Evolutionary conservation across 1,140 invertebrate species (phyloP).

Genomic region (Formica selysi): DNA sequence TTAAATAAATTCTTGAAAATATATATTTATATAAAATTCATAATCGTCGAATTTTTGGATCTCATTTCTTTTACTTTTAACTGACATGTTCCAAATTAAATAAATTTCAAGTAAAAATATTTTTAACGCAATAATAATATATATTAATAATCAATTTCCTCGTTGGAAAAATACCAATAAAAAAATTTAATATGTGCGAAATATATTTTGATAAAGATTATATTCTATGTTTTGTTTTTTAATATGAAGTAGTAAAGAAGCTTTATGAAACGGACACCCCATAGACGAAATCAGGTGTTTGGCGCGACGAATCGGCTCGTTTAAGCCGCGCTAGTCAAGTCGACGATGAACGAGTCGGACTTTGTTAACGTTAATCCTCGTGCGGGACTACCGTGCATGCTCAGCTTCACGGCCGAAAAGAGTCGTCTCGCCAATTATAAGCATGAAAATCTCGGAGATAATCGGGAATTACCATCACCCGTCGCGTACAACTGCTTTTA

Average conservation of each 20-base stretch:
- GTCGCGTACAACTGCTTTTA: conserved; percentile 18
- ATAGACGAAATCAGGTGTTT: conserved; percentile 65
- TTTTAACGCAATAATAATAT: background rate
- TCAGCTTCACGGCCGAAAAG: conserved; percentile 16
- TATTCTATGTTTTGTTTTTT: background rate
- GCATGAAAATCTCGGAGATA: conserved; percentile 54
- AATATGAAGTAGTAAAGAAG: background rate
- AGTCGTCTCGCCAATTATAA: conserved; percentile 60
- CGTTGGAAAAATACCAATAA: background rate
- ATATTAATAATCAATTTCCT: background rate
- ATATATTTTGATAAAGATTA: conserved; percentile 4
- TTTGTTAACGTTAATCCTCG: conserved; percentile 66
- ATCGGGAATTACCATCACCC: conserved; percentile 59
- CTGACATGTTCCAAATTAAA: background rate
- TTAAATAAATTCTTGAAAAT: too few species aligned
- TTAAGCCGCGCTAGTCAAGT: conserved; percentile 51
- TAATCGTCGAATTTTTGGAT: background rate
- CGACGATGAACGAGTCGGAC: conserved; percentile 42
- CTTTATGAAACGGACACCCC: conserved; percentile 46
- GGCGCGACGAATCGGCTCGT: conserved; percentile 62
- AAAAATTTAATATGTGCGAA: background rate
- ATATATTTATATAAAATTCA: background rate
- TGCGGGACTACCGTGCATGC: conserved; percentile 56
- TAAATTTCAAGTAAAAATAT: background rate
- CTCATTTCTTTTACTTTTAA: background rate